phyloP scores from a whole-genome alignment of 2,797 vertebrate species.

The Rhabdomys pumilio region DNA sequence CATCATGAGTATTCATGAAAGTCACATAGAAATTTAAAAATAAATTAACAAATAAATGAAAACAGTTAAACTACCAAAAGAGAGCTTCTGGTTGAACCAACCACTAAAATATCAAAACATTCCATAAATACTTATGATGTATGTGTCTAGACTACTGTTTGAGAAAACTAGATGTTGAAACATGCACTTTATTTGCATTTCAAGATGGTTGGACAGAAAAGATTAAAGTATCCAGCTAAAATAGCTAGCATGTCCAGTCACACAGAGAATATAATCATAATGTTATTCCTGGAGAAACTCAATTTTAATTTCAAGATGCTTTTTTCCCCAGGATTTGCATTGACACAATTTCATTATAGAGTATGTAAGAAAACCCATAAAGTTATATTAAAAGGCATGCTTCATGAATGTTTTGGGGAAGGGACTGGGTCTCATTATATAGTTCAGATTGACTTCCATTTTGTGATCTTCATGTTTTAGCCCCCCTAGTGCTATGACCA shows the following conservation, averaged over 20 bases:
- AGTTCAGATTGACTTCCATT: background rate
- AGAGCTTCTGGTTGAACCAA: background rate
- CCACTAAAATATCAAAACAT: background rate
- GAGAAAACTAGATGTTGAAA: background rate
- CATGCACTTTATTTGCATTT: background rate
- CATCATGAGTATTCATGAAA: background rate
- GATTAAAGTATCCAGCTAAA: background rate
- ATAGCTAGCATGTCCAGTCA: background rate
- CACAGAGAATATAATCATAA: background rate
- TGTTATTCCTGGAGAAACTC: background rate
- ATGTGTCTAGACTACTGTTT: background rate
- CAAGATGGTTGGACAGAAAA: background rate
- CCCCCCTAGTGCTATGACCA: background rate
- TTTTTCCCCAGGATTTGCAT: background rate
- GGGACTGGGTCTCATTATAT: background rate
- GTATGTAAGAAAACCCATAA: background rate
- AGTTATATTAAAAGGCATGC: background rate
- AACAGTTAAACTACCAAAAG: background rate
- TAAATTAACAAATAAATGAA: background rate
- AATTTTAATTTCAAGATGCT: background rate
- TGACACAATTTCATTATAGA: background rate
- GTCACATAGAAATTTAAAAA: background rate
- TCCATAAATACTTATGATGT: background rate
- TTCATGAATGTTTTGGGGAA: background rate
- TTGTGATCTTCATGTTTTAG: background rate